Evolutionary conservation across 2,888 invertebrate genomes (phyloP), one percentile per base, ranked within the genome.

Genomic region (Cryptus viduatorius): DNA sequence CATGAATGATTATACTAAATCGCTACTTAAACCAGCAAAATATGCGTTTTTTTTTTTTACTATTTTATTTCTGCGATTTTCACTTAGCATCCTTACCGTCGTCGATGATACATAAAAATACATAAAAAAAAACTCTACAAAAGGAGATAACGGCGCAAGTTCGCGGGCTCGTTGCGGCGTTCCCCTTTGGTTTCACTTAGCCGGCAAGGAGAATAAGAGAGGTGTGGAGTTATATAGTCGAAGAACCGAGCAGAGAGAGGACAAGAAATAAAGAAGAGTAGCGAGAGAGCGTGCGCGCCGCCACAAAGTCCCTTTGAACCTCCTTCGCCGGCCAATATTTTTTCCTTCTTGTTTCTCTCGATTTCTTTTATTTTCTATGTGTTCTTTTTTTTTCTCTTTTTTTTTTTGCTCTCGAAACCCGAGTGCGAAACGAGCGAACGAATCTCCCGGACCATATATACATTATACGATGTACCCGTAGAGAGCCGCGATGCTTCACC

Each of bases 111-210:
- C 77, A 53, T 68, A 44, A 81, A 72, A 69, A 69, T 61, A 44
- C 44, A 42, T 61, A 24, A 14, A 53, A 65, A 44, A 48, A 71
- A 48, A 19, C 19, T 4, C 44, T 59, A 42, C 10, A 50, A 78
- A 77, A 81, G 31, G 64, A 42, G 29, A 83, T 76, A 59, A 79
- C 29, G 44, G 46, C 67, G 37, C 14, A 79, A 80, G 67, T 79
- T 85, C 31, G 76, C 76, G 84, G 79, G 48, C 84, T 79, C 82
- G 76, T 85, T 82, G 84, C 79, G 84, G 84, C 75, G 8, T 82
- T 71, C 48, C 78, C 75, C 82, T 85, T 82, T 79, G 84, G 82
- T 82, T 82, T 85, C 84, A 85, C 84, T 85, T 85, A 82, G 84
- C 53, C 42, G 50, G 56, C 65, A 79, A 76, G 48, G 67, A 67